Base-by-base conservation (phyloP, 2,888 invertebrate species). In the Urechis unicinctus region DNA sequence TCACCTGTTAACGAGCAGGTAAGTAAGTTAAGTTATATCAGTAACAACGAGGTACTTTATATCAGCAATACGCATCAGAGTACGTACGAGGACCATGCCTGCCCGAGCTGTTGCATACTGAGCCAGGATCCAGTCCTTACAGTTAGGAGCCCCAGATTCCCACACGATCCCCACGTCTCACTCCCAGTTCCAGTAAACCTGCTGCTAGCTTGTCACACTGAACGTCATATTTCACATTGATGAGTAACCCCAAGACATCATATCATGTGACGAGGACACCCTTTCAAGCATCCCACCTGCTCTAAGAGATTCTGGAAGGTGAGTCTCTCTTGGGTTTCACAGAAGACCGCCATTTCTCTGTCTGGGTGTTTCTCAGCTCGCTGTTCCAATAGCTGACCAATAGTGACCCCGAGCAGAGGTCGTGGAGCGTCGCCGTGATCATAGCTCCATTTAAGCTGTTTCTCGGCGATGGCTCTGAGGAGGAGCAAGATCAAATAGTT, bases 101-200 rank as follows among this genome's bases (percentile, higher is more conserved):
- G 84, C 83, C 61, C 88, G 83, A 0, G 86, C 84, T 1, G 86
- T 84, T 0, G 87, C 90, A 71, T 87, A 78, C 72, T 86, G 84
- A 0, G 84, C 65, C 0, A 89, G 66, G 58, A 86, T 83, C 91
- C 91, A 93, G 70, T 89, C 86, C 46, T 83, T 73, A 36, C 82
- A 80, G 77, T 90, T 92, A 0, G 89, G 88, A 0, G 86, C 84
- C n/a, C 87, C 88, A 90, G 25, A 92, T 80, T 0, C 87, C 91
- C 2, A 93, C 70, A 6, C 86, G 78, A 69, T 92, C 91, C 0
- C 89, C 89, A 29, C 78, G 81, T 53, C 83, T 72, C 22, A 91
- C 68, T 0, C 90, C 90, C 26, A 88, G 67, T 42, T 83, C 82
- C n/a, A 82, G 66, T 0, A 91, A 80, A 1, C 88, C 88, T 1